Conservation (phyloP, 2,888 invertebrate species). For the Orthosia cruda region DNA sequence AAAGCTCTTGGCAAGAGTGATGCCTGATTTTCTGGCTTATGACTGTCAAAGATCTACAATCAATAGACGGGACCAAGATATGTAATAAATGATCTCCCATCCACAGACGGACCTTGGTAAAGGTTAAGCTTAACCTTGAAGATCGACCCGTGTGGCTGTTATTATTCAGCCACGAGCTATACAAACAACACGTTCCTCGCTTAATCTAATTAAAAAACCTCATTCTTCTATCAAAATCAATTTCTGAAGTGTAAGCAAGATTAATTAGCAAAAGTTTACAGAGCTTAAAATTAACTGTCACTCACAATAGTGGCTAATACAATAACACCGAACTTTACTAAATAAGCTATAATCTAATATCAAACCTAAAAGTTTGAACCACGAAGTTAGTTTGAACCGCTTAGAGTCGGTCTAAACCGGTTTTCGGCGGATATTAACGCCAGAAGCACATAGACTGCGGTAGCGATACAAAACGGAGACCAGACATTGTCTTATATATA, state of each 20-base stretch:
- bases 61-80: too few relatives aligned
- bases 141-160: too few relatives aligned
- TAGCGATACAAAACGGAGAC: neutral
- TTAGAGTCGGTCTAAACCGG: conserved; percentile 29
- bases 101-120: too few relatives aligned
- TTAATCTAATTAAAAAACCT: neutral
- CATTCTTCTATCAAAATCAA: neutral
- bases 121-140: too few relatives aligned
- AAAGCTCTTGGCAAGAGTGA: too few relatives aligned
- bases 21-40: too few relatives aligned
- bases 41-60: too few relatives aligned
- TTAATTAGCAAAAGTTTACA: conserved; percentile 18
- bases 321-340: conserved; percentile 46
- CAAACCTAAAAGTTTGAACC: conserved; percentile 40
- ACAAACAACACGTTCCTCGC: too few relatives aligned
- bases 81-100: too few relatives aligned
- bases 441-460: neutral
- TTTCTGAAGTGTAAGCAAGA: neutral
- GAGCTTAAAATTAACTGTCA: conserved; percentile 36
- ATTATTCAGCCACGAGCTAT: too few relatives aligned
- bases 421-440: conserved; percentile 28
- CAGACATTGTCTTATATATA: too few relatives aligned
- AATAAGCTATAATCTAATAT: conserved; percentile 55
- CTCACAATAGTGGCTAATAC: conserved; percentile 40
- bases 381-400: conserved; percentile 36